These are phyloP conservation scores for Dinomys branickii DNA, from an alignment of 2,113 vertebrate species.

Conservation along the genomic window DNA sequence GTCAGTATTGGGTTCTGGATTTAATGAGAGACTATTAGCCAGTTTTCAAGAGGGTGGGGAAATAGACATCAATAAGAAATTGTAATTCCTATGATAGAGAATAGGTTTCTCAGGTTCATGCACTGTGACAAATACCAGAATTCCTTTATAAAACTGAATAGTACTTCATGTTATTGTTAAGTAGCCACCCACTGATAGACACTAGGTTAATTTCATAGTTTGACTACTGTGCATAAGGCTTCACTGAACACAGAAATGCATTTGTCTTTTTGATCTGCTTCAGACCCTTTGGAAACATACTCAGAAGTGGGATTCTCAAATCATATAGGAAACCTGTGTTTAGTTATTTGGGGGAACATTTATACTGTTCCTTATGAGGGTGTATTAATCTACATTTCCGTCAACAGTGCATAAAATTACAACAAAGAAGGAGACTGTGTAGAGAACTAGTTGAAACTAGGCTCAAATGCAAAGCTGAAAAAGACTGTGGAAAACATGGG, in stretches of 20 bases:
- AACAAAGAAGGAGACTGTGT: not conserved
- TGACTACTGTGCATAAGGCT: not conserved
- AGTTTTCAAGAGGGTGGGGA: not conserved
- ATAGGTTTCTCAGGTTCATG: not conserved
- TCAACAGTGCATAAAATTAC: not conserved
- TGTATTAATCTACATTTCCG: not conserved
- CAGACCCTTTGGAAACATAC: not conserved
- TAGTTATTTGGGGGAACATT: not conserved
- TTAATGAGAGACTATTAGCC: not conserved
- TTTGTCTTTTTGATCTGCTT: not conserved
- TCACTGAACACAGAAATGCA: accelerated
- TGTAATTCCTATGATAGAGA: not conserved
- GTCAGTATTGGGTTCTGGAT: not conserved
- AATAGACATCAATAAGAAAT: not conserved
- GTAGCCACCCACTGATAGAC: not conserved
- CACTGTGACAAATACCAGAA: not conserved
- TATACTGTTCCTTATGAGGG: not conserved
- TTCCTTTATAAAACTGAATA: not conserved
- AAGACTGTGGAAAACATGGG: not conserved
- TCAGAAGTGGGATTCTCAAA: not conserved
- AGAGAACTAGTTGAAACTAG: not conserved
- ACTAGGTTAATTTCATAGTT: not conserved
- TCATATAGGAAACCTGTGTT: not conserved
- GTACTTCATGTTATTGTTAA: not conserved
- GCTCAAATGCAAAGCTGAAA: not conserved